Percentiles rank a stretch among this genome's conserved stretches.
These are phyloP conservation scores for Drosophila leontia DNA, from an alignment of 1,140 invertebrate species.

Conservation along the genomic window DNA sequence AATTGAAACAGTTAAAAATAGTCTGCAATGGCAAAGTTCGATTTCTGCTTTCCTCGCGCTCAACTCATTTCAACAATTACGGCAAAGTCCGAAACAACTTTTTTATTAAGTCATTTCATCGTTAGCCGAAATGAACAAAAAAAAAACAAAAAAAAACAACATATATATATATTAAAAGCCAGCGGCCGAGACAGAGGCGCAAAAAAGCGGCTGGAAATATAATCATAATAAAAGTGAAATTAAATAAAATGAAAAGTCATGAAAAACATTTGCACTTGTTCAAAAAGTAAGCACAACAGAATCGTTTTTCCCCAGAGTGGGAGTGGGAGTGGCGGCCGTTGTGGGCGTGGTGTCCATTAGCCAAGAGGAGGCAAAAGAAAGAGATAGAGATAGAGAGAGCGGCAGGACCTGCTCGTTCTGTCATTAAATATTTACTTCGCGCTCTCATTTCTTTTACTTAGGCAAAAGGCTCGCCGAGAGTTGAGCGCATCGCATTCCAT, in stretches of 20 bases:
- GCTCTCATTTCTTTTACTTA: slow-evolving; percentile 75
- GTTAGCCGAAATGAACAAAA: slow-evolving; percentile 38
- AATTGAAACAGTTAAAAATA: slow-evolving; percentile 11
- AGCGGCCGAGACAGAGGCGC: neutral
- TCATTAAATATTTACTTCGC: slow-evolving; percentile 81
- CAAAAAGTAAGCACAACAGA: slow-evolving; percentile 67
- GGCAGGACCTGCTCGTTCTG: slow-evolving; percentile 13
- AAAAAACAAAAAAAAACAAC: neutral
- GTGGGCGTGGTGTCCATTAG: slow-evolving; percentile 56
- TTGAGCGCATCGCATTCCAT: slow-evolving; percentile 50
- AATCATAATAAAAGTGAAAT: slow-evolving; percentile 82
- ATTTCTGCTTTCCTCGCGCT: slow-evolving; percentile 12
- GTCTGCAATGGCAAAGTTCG: slow-evolving; percentile 11
- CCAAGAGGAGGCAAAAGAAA: slow-evolving; percentile 1
- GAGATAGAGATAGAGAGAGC: neutral
- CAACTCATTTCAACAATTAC: slow-evolving; percentile 17
- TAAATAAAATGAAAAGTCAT: slow-evolving; percentile 81
- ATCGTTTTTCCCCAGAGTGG: slow-evolving; percentile 27
- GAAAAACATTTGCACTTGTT: slow-evolving; percentile 80
- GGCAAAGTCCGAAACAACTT: slow-evolving; percentile 45
- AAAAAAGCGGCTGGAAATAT: slow-evolving; percentile 66
- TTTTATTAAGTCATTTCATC: slow-evolving; percentile 77
- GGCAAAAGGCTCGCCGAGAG: slow-evolving; percentile 51
- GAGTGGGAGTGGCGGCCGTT: neutral
- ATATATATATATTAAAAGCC: neutral